Evolutionary conservation across 1,140 invertebrate genomes (phyloP), one percentile per base, ranked within the genome.

Genomic region (Eumeta japonica): DNA sequence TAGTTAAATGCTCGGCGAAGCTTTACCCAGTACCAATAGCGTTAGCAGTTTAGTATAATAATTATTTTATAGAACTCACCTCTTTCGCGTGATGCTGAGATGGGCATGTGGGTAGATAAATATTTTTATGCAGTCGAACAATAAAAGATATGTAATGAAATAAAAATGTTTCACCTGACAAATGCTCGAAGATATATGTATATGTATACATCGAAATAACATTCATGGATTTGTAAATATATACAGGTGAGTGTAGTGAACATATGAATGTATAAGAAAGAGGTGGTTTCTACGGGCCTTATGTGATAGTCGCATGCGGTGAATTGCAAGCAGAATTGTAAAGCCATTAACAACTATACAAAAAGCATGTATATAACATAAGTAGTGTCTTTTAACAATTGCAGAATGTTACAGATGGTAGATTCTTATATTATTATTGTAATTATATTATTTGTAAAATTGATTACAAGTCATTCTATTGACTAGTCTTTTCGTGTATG

Each of bases 141-240:
- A n/a, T 7, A 24, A 24, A 7, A 24, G n/a, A 11, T 16, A 40
- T 29, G 18, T 10, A 27, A 11, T 14, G 20, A 42, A 31, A 36
- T 38, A 55, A 57, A 54, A 49, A 45, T 45, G 59, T 58, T 41
- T 57, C 47, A 55, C 64, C 70, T 66, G 62, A 58, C 63, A 62
- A 64, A 65, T 62, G 65, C 67, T 68, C 48, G 65, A 70, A 74
- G 66, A 71, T 63, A 19, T 30, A 45, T 30, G 55, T 57, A 61
- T 55, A 48, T 43, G 53, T 49, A 61, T 52, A 60, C 36, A 32
- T 54, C 52, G 53, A 67, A 50, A 42, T 53, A 60, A 62, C 48
- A 52, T 58, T 48, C 51, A 65, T 62, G 62, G 54, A 55, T 48
- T 50, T 47, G 52, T 46, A 55, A 52, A 52, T 62, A 14, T 30